These are phyloP conservation scores for Chlamydotis undulata DNA, from an alignment of 2,113 vertebrate genomes.

Conservation along the genomic window DNA sequence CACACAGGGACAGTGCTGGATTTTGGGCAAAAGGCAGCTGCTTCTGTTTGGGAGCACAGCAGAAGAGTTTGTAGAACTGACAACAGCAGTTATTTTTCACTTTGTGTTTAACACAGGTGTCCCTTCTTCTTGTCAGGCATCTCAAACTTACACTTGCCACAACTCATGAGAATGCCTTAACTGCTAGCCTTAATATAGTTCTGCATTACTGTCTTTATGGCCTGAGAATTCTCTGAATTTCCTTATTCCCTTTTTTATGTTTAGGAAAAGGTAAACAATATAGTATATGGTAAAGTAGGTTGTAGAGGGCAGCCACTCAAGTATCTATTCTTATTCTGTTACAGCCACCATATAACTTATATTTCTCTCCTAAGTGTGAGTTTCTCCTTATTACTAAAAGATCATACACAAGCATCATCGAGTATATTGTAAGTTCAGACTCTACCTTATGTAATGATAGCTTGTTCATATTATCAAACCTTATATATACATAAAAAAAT, in stretches of 20 bases:
- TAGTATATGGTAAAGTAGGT: accelerated
- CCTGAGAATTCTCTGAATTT: neutral
- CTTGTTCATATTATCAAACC: neutral
- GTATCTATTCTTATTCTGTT: neutral
- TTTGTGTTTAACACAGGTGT: neutral
- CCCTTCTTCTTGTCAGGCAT: neutral
- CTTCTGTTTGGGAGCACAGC: accelerated
- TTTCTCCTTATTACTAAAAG: neutral
- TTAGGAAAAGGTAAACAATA: neutral
- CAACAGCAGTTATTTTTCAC: neutral
- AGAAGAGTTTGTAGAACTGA: accelerated
- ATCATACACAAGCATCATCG: accelerated
- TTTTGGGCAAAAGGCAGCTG: neutral
- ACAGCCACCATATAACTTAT: accelerated
- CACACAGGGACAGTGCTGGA: accelerated
- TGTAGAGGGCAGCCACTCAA: neutral
- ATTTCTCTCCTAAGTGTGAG: neutral
- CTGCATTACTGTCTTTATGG: neutral
- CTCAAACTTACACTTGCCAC: neutral
- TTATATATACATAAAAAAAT: neutral
- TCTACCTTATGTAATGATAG: neutral
- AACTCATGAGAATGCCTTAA: neutral
- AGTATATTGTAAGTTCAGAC: neutral
- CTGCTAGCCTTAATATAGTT: neutral
- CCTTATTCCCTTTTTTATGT: accelerated